phyloP scores from a whole-genome alignment of 2,888 invertebrate species.

The Tromatobia lineatoria region DNA sequence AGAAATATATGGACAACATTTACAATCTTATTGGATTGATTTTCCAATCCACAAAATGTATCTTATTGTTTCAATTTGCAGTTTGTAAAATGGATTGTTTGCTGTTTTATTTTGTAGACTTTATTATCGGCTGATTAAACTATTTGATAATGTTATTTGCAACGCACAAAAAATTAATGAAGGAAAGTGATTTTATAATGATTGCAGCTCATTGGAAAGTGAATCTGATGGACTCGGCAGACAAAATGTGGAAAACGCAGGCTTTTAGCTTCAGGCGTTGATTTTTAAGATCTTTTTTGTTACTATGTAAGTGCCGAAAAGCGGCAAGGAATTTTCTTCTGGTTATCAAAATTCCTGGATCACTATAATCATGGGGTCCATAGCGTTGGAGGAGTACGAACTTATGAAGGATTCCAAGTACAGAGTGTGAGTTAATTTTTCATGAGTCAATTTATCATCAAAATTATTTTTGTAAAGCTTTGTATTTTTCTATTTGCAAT shows the following conservation, averaged over 20 bases:
- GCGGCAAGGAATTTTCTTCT: background rate
- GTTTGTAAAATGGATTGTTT: no score
- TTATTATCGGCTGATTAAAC: no score
- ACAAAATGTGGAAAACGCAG: background rate
- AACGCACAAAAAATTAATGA: no score
- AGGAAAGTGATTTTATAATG: background rate
- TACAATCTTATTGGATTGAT: no score
- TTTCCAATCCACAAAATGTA: no score
- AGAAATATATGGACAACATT: no score
- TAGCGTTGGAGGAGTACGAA: constrained; percentile 92
- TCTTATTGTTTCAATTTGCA: no score
- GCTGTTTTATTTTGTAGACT: no score
- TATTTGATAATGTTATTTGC: no score
- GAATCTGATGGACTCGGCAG: background rate
- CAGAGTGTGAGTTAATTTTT: constrained; percentile 87
- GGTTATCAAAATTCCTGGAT: background rate
- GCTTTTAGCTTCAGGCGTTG: background rate
- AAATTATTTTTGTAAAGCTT: background rate
- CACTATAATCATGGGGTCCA: constrained; percentile 85
- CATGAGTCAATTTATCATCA: background rate
- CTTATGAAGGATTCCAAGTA: constrained; percentile 94
- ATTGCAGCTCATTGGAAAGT: background rate
- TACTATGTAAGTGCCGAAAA: constrained; percentile 34
- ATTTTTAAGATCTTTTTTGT: background rate
- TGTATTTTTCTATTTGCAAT: background rate